Conservation (phyloP, 2,888 invertebrate genomes). For the Drosophila testacea region DNA sequence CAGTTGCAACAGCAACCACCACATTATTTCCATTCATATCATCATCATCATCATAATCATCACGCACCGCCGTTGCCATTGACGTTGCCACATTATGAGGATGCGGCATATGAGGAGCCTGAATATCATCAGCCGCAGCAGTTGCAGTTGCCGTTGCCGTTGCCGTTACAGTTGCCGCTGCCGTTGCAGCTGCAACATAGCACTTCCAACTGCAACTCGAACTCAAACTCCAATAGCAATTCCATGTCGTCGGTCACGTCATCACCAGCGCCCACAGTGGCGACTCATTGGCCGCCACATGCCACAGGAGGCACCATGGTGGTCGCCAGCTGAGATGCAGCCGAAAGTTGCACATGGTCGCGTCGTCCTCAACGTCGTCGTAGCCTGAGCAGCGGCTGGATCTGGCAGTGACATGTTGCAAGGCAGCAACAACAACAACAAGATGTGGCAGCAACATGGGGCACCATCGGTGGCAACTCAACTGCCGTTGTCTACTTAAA, state of each 20-base stretch:
- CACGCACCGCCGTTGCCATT: slow-evolving; percentile 46
- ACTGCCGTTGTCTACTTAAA: slow-evolving; percentile 57
- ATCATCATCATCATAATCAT: slow-evolving; percentile 65
- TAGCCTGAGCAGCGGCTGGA: slow-evolving; percentile 78
- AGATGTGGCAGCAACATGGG: slow-evolving; percentile 20
- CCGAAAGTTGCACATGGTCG: slow-evolving; percentile 72
- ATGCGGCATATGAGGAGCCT: slow-evolving; percentile 81
- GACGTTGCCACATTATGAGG: slow-evolving; percentile 59
- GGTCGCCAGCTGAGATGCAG: slow-evolving; percentile 84
- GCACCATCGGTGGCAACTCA: slow-evolving; percentile 24
- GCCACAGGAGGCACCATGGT: slow-evolving; percentile 83
- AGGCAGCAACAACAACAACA: slow-evolving; percentile 36
- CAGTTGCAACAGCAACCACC: slow-evolving; percentile 61
- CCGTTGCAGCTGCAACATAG: slow-evolving; percentile 50
- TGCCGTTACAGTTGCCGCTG: slow-evolving; percentile 50
- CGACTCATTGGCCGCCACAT: slow-evolving; percentile 56
- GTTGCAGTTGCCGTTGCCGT: slow-evolving; percentile 50
- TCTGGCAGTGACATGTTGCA: slow-evolving; percentile 78
- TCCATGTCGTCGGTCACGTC: slow-evolving; percentile 75
- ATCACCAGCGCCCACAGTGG: slow-evolving; percentile 71
- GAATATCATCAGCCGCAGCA: slow-evolving; percentile 84
- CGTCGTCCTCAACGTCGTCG: slow-evolving; percentile 61
- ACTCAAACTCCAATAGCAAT: slow-evolving; percentile 47
- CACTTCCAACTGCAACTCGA: slow-evolving; percentile 49
- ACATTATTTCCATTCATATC: slow-evolving; percentile 72